phyloP scores from a whole-genome alignment of 1,140 invertebrate species.

The Trichomalopsis sarcophagae region DNA sequence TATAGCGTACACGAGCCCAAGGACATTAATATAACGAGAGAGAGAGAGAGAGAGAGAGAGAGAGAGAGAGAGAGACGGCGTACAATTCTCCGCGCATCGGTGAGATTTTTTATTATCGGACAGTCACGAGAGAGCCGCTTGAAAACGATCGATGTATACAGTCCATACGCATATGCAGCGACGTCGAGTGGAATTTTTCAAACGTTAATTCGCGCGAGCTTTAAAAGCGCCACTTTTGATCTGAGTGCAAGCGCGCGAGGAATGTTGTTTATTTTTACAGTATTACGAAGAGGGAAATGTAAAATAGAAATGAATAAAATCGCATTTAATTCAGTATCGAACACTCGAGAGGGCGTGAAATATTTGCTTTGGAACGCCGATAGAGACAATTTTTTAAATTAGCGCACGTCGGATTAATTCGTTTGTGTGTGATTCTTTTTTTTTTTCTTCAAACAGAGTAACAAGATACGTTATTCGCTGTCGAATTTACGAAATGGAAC shows the following conservation, averaged over 20 bases:
- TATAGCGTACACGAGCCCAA: too few species aligned
- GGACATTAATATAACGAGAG: too few species aligned
- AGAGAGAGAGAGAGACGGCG: too few species aligned
- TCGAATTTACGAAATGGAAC: too few species aligned
- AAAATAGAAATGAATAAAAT: neutral
- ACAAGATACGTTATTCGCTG: neutral
- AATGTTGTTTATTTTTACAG: neutral
- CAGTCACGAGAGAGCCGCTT: neutral
- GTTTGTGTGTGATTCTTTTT: too few species aligned
- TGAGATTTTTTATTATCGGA: neutral
- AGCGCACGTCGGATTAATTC: neutral
- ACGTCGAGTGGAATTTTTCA: neutral
- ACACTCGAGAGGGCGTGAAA: neutral
- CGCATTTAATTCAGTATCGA: neutral
- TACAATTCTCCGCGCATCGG: too few species aligned
- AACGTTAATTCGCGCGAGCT: neutral
- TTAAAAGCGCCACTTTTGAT: neutral
- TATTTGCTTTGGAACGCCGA: neutral
- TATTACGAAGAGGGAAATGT: too few species aligned
- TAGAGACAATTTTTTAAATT: neutral
- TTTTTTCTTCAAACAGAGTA: neutral
- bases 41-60: too few species aligned
- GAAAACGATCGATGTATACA: neutral
- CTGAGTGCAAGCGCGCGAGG: neutral
- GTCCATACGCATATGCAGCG: neutral